A percentile compares a stretch with the other conserved stretches of the same genome.
Evolutionary conservation across 2,888 invertebrate genomes (phyloP).

Genomic region (Thumatha senex): DNA sequence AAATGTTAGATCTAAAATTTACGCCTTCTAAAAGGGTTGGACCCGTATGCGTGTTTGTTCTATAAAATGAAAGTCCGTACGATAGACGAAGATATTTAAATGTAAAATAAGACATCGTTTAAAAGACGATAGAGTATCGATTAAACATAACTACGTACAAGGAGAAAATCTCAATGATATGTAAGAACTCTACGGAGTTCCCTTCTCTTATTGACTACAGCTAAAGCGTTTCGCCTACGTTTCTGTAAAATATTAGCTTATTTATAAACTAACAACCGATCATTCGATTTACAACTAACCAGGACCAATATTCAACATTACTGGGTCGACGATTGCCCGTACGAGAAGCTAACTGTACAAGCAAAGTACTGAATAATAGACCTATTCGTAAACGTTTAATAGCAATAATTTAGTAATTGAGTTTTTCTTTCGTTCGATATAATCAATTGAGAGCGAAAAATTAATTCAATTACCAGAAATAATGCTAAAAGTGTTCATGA

Average conservation of each 20-base stretch:
- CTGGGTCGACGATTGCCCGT: slow-evolving; percentile 27
- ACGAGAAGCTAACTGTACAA: slow-evolving; percentile 44
- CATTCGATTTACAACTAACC: slow-evolving; percentile 40
- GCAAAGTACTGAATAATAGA: slow-evolving; percentile 23
- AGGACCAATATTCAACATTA: slow-evolving; percentile 26
- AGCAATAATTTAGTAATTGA: neutral
- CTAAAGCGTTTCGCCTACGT: slow-evolving; percentile 77
- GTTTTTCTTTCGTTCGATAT: slow-evolving; percentile 2
- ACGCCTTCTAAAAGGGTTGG: slow-evolving; percentile 80
- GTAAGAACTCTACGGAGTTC: slow-evolving; percentile 79
- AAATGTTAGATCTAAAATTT: slow-evolving; percentile 77
- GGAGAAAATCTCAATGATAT: slow-evolving; percentile 83
- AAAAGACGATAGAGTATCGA: slow-evolving; percentile 52
- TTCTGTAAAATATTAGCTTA: slow-evolving; percentile 64
- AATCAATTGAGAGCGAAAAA: neutral
- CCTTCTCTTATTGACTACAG: slow-evolving; percentile 75
- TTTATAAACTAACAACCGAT: slow-evolving; percentile 67
- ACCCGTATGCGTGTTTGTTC: slow-evolving; percentile 80
- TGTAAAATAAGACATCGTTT: slow-evolving; percentile 63
- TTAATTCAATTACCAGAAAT: neutral
- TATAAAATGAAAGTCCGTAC: slow-evolving; percentile 60
- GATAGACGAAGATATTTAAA: slow-evolving; percentile 56
- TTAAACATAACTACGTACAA: slow-evolving; percentile 67
- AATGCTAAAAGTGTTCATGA: slow-evolving; percentile 1
- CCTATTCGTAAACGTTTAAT: slow-evolving; percentile 4